phyloP scores from a whole-genome alignment of 92 coral and sea anemone species.

The Meandrina meandrites region DNA sequence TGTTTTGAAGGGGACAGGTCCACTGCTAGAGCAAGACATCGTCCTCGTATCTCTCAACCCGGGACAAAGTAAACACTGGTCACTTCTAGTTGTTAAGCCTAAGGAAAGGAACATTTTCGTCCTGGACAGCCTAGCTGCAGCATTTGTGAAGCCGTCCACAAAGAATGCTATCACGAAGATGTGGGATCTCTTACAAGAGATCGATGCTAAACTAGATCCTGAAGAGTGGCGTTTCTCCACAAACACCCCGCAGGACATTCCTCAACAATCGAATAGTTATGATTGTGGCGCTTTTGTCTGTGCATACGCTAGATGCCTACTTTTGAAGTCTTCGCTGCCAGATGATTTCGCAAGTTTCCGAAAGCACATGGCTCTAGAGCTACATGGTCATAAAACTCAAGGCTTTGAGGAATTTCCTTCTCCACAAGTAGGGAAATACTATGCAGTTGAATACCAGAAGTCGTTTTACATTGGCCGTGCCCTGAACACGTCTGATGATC shows the following conservation, averaged over 20 bases:
- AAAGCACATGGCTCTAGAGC: conserved; percentile 24
- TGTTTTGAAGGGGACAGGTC: too few relatives aligned
- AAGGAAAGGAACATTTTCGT: too few relatives aligned
- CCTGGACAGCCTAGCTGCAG: too few relatives aligned
- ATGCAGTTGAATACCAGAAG: conserved; percentile 27
- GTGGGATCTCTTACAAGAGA: neutral
- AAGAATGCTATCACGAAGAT: too few relatives aligned
- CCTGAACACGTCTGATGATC: neutral
- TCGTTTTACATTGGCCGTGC: conserved; percentile 12
- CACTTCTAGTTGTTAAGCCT: too few relatives aligned
- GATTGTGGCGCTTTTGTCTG: conserved; percentile 58
- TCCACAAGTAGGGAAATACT: conserved; percentile 40
- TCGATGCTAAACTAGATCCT: conserved; percentile 34
- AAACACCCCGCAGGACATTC: conserved; percentile 34
- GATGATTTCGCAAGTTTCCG: neutral
- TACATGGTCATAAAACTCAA: conserved; percentile 1
- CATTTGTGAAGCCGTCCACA: too few relatives aligned
- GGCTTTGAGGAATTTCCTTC: conserved; percentile 17
- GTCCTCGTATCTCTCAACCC: too few relatives aligned
- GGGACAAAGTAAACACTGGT: too few relatives aligned
- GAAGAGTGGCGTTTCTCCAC: conserved; percentile 42
- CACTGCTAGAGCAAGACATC: too few relatives aligned
- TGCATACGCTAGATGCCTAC: conserved; percentile 46
- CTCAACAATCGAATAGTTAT: conserved; percentile 49
- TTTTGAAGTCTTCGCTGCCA: conserved; percentile 13